A percentile compares a stretch with the other conserved stretches of the same genome.
phyloP scores from a whole-genome alignment of 2,797 vertebrate species.

The Petrocephalus schoutedeni region DNA sequence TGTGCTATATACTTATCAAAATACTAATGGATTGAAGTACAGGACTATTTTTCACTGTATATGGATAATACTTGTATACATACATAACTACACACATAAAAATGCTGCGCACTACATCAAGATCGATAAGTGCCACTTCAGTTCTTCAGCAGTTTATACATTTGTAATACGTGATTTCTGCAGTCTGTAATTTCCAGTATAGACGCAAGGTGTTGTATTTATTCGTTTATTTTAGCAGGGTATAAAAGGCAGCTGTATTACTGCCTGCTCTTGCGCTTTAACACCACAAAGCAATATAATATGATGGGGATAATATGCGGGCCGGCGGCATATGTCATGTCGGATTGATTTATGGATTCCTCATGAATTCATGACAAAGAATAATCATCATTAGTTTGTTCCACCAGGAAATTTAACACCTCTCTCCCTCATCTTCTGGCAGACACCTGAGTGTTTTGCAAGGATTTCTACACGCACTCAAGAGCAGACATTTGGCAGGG shows the following conservation, averaged over 20 bases:
- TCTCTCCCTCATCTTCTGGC: background rate
- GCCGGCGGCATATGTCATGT: background rate
- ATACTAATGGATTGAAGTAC: slow-evolving; percentile 14
- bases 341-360: background rate
- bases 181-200: background rate
- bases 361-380: background rate
- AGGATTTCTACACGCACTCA: background rate
- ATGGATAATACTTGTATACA: background rate
- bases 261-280: background rate
- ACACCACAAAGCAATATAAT: background rate
- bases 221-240: background rate
- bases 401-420: background rate
- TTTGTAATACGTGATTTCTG: background rate
- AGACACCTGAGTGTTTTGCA: background rate
- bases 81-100: no score
- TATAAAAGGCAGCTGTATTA: background rate
- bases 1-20: slow-evolving; percentile 3
- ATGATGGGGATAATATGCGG: background rate
- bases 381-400: background rate
- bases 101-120: no score
- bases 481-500: background rate
- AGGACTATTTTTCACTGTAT: background rate
- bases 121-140: background rate
- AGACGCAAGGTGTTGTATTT: background rate
- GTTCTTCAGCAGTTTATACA: background rate